Percentiles rank a stretch among this genome's conserved stretches.
phyloP scores from a whole-genome alignment of 2,888 invertebrate genomes.

The Hydroisotoma schaefferi region DNA sequence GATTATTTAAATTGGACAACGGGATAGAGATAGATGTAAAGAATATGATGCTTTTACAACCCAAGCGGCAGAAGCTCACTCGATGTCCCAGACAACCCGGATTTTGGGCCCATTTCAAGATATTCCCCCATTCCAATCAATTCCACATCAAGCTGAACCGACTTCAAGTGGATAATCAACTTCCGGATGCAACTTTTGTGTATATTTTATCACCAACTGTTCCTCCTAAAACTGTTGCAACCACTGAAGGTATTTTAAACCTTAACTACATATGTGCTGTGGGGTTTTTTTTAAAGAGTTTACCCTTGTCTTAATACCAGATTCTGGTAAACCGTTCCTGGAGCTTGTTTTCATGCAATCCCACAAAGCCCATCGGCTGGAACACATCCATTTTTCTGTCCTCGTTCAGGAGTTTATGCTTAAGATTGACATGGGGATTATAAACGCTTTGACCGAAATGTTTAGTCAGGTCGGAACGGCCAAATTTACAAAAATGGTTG shows the following conservation, averaged over 20 bases:
- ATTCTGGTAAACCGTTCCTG: conserved; percentile 86
- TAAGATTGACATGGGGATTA: conserved; percentile 89
- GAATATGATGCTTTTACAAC: conserved; percentile 65
- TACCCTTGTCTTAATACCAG: conserved; percentile 47
- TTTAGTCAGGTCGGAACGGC: conserved; percentile 59
- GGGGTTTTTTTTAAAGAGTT: not conserved
- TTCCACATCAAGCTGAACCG: conserved; percentile 83
- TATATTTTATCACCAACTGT: conserved; percentile 91
- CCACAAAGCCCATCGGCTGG: conserved; percentile 81
- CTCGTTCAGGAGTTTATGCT: conserved; percentile 95
- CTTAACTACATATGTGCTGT: conserved; percentile 18
- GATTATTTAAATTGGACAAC: conserved; percentile 56
- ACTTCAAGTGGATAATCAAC: conserved; percentile 90
- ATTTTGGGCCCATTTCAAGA: conserved; percentile 80
- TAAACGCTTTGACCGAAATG: conserved; percentile 78
- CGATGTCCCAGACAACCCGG: conserved; percentile 80
- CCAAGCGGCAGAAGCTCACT: conserved; percentile 61
- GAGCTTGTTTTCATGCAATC: conserved; percentile 91
- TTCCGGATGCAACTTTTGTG: conserved; percentile 87
- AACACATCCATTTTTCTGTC: conserved; percentile 91
- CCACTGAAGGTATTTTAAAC: conserved; percentile 59
- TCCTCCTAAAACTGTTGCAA: conserved; percentile 86
- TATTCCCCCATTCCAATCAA: conserved; percentile 79
- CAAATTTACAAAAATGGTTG: conserved; percentile 13
- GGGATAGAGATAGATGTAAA: conserved; percentile 74